Percentiles rank a stretch among this genome's conserved stretches.
phyloP scores from a whole-genome alignment of 2,113 vertebrate species.

The Paratilapia polleni region DNA sequence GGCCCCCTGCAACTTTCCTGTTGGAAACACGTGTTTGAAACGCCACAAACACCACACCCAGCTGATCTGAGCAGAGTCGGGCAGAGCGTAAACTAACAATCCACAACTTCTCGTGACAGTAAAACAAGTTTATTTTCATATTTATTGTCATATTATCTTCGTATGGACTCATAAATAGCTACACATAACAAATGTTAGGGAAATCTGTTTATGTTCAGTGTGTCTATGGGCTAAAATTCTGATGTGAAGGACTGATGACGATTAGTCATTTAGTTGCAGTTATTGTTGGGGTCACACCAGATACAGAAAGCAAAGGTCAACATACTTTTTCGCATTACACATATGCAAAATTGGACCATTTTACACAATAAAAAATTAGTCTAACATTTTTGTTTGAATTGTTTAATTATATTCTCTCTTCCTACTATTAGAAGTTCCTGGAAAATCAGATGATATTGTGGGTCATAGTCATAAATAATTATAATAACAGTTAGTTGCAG shows the following conservation, averaged over 20 bases:
- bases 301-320: background rate
- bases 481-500: background rate
- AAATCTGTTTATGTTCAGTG: too few relatives aligned
- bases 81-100: too few relatives aligned
- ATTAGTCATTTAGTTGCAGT: background rate
- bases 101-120: too few relatives aligned
- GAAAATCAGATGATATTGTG: background rate
- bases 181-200: too few relatives aligned
- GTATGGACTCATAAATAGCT: too few relatives aligned
- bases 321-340: background rate
- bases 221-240: background rate
- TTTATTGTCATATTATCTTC: too few relatives aligned
- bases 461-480: background rate
- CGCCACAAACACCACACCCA: too few relatives aligned
- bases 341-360: background rate
- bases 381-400: background rate
- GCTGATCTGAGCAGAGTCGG: too few relatives aligned
- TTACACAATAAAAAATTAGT: background rate
- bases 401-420: background rate
- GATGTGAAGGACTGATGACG: background rate
- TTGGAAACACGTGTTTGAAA: too few relatives aligned
- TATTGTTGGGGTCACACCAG: background rate
- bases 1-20: too few relatives aligned
- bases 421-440: background rate
- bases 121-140: too few relatives aligned